Percentiles rank a stretch among this genome's conserved stretches.
Conservation (phyloP, 2,797 vertebrate species). For the Onychomys torridus region DNA sequence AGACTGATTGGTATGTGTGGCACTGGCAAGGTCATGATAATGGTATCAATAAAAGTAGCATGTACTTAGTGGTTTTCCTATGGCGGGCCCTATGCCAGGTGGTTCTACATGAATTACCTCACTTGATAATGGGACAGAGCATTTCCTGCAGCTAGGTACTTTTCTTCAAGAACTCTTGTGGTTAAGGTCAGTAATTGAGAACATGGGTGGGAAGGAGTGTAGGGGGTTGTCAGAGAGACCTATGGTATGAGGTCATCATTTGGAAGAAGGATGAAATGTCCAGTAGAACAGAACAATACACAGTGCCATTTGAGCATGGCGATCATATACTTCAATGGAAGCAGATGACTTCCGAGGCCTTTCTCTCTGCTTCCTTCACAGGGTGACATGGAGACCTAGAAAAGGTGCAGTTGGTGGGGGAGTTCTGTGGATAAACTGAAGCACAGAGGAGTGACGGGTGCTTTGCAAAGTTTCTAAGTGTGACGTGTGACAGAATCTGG, state of each 20-base stretch:
- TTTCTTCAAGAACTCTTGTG: conserved; percentile 24
- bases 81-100: background rate
- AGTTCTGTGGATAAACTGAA: background rate
- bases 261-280: background rate
- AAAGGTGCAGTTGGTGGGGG: background rate
- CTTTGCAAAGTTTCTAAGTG: background rate
- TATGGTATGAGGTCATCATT: conserved; percentile 6
- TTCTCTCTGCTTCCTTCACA: background rate
- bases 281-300: background rate
- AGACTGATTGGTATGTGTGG: background rate
- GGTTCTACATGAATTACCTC: conserved; percentile 36
- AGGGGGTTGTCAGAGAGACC: background rate
- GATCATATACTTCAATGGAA: background rate
- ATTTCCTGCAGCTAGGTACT: background rate
- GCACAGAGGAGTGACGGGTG: background rate
- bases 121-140: background rate
- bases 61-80: conserved; percentile 4
- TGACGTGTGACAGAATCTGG: background rate
- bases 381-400: background rate
- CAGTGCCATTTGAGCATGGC: background rate
- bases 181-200: conserved; percentile 20
- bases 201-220: background rate
- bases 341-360: background rate
- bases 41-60: conserved; percentile 36
- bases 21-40: background rate